Evolutionary conservation across 2,113 vertebrate genomes (phyloP).

Genomic region (Xenotilapia leptura): DNA sequence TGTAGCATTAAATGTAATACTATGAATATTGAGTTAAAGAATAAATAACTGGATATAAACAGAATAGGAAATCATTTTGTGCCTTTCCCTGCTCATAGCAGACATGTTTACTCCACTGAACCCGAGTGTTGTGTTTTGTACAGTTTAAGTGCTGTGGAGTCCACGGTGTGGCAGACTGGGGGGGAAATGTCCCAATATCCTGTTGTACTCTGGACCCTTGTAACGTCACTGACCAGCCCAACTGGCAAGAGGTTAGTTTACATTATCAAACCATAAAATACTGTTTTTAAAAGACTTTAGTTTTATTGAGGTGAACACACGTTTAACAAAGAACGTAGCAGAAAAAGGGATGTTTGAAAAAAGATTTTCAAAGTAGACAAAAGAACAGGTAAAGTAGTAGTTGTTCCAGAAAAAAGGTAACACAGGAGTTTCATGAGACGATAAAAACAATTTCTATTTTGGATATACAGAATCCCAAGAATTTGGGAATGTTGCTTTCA

Average conservation of each 20-base stretch:
- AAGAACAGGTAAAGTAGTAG: background rate
- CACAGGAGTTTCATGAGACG: background rate
- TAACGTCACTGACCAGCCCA: background rate
- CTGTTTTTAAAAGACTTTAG: background rate
- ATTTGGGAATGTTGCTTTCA: background rate
- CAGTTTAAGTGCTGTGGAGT: conserved; percentile 69
- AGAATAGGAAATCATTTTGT: background rate
- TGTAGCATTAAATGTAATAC: background rate
- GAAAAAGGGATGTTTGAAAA: background rate
- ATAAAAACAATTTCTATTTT: background rate
- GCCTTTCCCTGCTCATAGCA: background rate
- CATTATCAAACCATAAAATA: background rate
- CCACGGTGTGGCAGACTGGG: conserved; percentile 50
- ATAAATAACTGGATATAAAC: background rate
- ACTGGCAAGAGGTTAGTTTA: conserved; percentile 49
- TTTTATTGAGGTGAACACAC: background rate
- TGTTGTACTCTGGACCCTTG: conserved; percentile 49
- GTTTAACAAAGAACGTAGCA: background rate
- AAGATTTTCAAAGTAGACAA: background rate
- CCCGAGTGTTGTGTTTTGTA: background rate
- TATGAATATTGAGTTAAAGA: background rate
- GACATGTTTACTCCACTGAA: background rate
- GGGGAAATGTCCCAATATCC: conserved; percentile 34
- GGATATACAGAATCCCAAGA: background rate
- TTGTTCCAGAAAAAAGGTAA: background rate